Evolutionary conservation across 2,113 vertebrate genomes (phyloP), one percentile per base, ranked within the genome.

Genomic region (Pongo pygmaeus): DNA sequence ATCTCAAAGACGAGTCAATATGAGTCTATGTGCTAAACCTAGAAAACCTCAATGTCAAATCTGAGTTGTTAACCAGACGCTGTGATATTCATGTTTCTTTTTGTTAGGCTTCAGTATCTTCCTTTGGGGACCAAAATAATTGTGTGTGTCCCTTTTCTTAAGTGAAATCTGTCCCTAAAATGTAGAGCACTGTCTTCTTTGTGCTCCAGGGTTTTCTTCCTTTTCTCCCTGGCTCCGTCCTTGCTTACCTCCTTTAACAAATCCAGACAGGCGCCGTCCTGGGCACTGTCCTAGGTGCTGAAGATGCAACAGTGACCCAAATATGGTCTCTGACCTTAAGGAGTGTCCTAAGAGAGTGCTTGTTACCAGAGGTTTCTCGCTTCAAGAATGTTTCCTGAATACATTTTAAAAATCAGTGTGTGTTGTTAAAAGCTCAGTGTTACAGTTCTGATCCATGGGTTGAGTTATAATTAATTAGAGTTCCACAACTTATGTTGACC

Each of bases 281-380:
- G 46, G 2, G 6, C 4, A 35, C 25, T 78, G 32, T 14, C 25
- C 11, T 77, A 59, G 32, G n/a, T 48, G 16, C 20, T 5, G 18
- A 81, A 9, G 23, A n/a, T 10, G 0, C 13, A 61, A 50, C 0
- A n/a, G 59, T 0, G 2, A 25, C 40, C 59, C 2, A 11, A 55
- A 9, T 25, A 52, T 25, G 43, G 27, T 10, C 13, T n/a, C 35
- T 25, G 9, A 52, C 5, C 4, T 64, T 10, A 6, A 35, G 13
- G 35, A 18, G 8, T 4, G 1, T 23, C 30, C 55, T 6, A n/a
- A 20, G 13, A n/a, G 3, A 84, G 17, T 18, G 38, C 48, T 61
- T 50, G 17, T 69, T 8, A 9, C 27, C 55, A 69, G 14, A 32
- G 81, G 18, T 79, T 83, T 89, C 74, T 94, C 9, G 0, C 48